phyloP scores from a whole-genome alignment of 2,888 invertebrate species.

The Meiosimyza platycephala region DNA sequence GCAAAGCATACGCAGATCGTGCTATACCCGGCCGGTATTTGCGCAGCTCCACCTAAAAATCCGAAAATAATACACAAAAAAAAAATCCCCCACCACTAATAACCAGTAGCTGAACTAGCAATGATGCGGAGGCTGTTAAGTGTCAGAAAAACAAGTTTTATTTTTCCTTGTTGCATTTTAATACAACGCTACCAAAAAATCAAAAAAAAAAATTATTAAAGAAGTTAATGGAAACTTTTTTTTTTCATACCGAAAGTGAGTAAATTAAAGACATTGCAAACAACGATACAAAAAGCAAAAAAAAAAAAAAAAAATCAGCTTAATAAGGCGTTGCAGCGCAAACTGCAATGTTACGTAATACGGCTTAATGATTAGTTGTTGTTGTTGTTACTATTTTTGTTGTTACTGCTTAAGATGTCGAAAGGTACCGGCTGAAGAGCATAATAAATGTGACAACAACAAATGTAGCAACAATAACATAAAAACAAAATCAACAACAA shows the following conservation, averaged over 20 bases:
- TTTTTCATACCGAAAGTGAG: no score
- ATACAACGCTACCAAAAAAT: no score
- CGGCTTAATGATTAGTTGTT: neutral
- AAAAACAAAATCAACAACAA: neutral
- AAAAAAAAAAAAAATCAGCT: slow-evolving; percentile 4
- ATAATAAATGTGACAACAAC: neutral
- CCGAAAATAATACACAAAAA: neutral
- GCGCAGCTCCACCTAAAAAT: slow-evolving; percentile 12
- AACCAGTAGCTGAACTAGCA: neutral
- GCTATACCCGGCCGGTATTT: slow-evolving; percentile 22
- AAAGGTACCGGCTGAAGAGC: neutral
- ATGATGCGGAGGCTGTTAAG: neutral
- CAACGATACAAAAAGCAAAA: neutral
- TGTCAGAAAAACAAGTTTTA: neutral
- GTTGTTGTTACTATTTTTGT: slow-evolving; percentile 21
- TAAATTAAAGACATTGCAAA: no score
- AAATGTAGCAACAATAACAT: neutral
- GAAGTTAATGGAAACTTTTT: no score
- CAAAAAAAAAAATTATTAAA: no score
- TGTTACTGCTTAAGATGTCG: slow-evolving; percentile 40
- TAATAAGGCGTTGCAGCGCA: slow-evolving; percentile 15
- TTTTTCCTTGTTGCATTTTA: no score
- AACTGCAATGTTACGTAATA: slow-evolving; percentile 13
- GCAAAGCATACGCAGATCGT: neutral
- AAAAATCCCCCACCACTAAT: neutral